phyloP scores from a whole-genome alignment of 2,797 vertebrate species.

The Myoxocephalus aenaeus region DNA sequence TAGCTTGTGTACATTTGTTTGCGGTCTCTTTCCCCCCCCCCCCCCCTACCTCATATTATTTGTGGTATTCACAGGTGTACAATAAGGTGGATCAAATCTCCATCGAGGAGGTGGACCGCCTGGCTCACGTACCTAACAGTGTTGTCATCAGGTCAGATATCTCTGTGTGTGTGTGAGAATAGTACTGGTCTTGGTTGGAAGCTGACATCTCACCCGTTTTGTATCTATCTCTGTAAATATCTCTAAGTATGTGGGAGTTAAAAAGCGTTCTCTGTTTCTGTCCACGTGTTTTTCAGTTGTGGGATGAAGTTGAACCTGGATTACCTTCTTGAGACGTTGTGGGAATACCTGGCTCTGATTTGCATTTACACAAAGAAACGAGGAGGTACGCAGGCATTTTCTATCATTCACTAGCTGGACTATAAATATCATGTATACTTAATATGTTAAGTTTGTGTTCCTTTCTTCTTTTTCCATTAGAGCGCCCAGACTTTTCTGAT shows the following conservation, averaged over 20 bases:
- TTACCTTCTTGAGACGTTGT: constrained; percentile 93
- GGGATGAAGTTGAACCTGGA: constrained; percentile 99
- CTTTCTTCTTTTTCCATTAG: constrained; percentile 69
- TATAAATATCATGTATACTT: neutral
- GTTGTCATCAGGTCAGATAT: constrained; percentile 92
- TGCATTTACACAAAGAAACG: constrained; percentile 99
- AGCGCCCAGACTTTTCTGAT: constrained; percentile 95
- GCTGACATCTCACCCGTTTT: neutral
- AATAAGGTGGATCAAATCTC: constrained; percentile 99
- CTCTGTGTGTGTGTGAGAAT: neutral
- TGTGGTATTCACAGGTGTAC: constrained; percentile 89
- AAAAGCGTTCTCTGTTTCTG: neutral
- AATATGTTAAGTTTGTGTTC: neutral
- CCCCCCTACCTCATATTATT: neutral
- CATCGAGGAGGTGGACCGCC: constrained; percentile 96
- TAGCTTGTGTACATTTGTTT: neutral
- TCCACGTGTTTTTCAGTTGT: constrained; percentile 81
- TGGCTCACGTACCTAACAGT: constrained; percentile 91
- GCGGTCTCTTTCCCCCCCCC: neutral
- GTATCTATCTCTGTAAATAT: neutral
- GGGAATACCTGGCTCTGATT: constrained; percentile 97
- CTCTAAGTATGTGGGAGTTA: neutral
- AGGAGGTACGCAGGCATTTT: constrained; percentile 86
- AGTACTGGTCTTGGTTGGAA: neutral
- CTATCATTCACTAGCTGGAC: neutral